Evolutionary conservation across 2,797 vertebrate species (phyloP).

Genomic region (Smutsia gigantea): DNA sequence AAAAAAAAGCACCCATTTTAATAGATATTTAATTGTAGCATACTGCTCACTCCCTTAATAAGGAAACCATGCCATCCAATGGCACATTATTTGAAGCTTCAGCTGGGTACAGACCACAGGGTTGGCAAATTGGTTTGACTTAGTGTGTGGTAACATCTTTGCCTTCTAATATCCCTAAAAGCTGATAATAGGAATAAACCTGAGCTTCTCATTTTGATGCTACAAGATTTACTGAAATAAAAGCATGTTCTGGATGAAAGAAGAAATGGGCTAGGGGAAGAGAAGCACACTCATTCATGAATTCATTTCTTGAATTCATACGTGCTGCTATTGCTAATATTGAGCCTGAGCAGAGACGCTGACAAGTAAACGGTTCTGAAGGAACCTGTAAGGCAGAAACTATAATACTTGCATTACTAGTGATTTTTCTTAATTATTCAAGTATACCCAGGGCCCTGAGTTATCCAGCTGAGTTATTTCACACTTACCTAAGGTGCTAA

Average conservation of each 20-base stretch:
- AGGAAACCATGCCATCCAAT: neutral
- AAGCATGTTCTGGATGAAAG: neutral
- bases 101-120: neutral
- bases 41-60: neutral
- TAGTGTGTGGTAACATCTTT: neutral
- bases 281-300: neutral
- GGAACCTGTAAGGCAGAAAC: neutral
- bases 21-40: neutral
- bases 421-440: neutral
- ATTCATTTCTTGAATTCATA: neutral
- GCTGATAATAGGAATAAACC: neutral
- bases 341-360: neutral
- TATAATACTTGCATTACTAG: neutral
- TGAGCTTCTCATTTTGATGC: neutral
- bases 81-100: neutral
- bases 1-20: neutral
- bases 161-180: neutral
- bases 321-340: neutral
- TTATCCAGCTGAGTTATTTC: neutral
- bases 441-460: neutral
- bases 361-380: neutral
- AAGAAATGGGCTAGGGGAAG: neutral
- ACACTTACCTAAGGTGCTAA: neutral
- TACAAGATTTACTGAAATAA: neutral
- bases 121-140: neutral